Evolutionary conservation across 2,797 vertebrate genomes (phyloP).

Genomic region (Odontamblyopus rebecca): DNA sequence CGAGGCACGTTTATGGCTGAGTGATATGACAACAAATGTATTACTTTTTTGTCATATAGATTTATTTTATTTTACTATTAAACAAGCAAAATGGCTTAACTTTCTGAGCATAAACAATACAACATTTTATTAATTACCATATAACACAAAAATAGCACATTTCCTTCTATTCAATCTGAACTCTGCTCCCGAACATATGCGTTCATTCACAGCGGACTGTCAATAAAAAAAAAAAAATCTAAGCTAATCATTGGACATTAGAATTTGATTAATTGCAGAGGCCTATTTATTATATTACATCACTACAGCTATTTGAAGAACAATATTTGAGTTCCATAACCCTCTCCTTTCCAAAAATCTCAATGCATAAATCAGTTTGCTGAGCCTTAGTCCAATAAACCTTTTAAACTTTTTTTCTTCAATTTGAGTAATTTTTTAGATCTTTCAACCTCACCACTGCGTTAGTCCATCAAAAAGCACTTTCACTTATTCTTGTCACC

Average conservation of each 20-base stretch:
- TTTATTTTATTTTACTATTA: not conserved
- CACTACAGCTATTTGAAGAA: not conserved
- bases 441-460: too few species aligned
- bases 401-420: not conserved
- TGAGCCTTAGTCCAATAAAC: not conserved
- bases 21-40: too few species aligned
- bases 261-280: not conserved
- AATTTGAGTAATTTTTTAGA: too few species aligned
- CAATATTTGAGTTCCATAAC: too few species aligned
- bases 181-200: not conserved
- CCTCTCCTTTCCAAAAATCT: too few species aligned
- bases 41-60: too few species aligned
- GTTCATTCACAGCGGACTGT: not conserved
- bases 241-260: not conserved
- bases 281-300: not conserved
- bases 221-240: too few species aligned
- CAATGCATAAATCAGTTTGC: too few species aligned
- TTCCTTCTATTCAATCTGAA: not conserved
- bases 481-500: not conserved
- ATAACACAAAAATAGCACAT: not conserved
- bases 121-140: not conserved
- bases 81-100: not conserved
- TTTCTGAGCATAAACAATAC: not conserved
- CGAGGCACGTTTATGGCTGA: too few species aligned
- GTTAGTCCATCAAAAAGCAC: not conserved